Base-by-base conservation (phyloP, 2,797 vertebrate genomes). In the Eurystomus glaucurus region DNA sequence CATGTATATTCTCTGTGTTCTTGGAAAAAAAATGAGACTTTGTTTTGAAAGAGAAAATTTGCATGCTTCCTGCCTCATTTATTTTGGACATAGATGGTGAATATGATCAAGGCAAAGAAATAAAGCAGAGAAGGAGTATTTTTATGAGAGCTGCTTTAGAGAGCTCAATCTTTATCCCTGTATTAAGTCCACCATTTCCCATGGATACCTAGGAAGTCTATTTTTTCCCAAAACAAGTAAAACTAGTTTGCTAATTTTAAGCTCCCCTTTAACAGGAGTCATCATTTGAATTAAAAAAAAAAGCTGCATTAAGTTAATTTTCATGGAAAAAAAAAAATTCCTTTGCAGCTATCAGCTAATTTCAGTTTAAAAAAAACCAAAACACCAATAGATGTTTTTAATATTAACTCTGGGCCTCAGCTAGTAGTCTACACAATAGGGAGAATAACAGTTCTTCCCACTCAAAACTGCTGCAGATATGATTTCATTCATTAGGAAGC, bases 141-240 rank as follows among this genome's bases (percentile, higher is more conserved):
- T 55, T 39, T 39, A 70, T 3, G 14, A 85, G 83, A 82, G 4
- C 23, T 69, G 17, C 31, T 85, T 79, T 65, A 83, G 33, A 61
- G 4, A 71, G n/a, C 20, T 87, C 39, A 55, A 26, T 68, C 21
- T 84, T 81, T 43, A 78, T 17, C 8, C 31, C 4, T 33, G 7
- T 61, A 46, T 57, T 72, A 20, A 20, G 31, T 74, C 31, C 22
- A 61, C 5, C 4, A 29, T 20, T 71, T 90, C 9, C 15, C 5
- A 31, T 0, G 0, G 14, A 62, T 33, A 85, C 3, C 21, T 7
- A 22, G 46, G 41, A 72, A 61, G 18, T 7, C 2, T 25, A 1
- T 31, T 78, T 85, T 61, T 33, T 17, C 5, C 46, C 52, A 48
- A 61, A 83, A 72, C 13, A 64, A 79, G 17, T 13, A 88, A 57